Conservation (phyloP, 2,888 invertebrate species). For the Aphrophora alni region DNA sequence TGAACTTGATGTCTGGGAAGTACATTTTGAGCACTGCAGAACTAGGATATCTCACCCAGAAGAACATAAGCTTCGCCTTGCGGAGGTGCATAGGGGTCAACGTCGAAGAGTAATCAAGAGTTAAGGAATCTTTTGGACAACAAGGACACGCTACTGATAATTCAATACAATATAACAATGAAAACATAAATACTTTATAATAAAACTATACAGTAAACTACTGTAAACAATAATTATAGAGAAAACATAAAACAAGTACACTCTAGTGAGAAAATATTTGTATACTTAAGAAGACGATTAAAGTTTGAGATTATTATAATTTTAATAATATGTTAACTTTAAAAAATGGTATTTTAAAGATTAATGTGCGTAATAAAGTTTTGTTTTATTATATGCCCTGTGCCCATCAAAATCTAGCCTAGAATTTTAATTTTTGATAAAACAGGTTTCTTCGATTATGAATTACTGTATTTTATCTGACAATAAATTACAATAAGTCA, state of each 20-base stretch:
- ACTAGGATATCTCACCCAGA: constrained; percentile 99
- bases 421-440: too few species aligned
- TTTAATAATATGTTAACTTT: too few species aligned
- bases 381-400: too few species aligned
- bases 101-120: constrained; percentile 91
- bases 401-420: too few species aligned
- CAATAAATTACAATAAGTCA: too few species aligned
- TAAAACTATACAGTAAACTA: not conserved
- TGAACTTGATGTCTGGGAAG: constrained; percentile 99
- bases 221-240: not conserved
- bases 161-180: not conserved
- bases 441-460: too few species aligned
- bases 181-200: not conserved
- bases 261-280: not conserved
- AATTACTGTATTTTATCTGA: too few species aligned
- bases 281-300: too few species aligned
- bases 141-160: not conserved
- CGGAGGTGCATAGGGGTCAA: constrained; percentile 99
- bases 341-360: too few species aligned
- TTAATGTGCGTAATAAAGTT: too few species aligned
- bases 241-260: not conserved
- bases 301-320: too few species aligned
- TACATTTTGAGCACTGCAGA: constrained; percentile 99
- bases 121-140: constrained; percentile 66
- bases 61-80: constrained; percentile 99